Evolutionary conservation across 1,140 invertebrate genomes (phyloP).

Genomic region (Microvelia longipes): DNA sequence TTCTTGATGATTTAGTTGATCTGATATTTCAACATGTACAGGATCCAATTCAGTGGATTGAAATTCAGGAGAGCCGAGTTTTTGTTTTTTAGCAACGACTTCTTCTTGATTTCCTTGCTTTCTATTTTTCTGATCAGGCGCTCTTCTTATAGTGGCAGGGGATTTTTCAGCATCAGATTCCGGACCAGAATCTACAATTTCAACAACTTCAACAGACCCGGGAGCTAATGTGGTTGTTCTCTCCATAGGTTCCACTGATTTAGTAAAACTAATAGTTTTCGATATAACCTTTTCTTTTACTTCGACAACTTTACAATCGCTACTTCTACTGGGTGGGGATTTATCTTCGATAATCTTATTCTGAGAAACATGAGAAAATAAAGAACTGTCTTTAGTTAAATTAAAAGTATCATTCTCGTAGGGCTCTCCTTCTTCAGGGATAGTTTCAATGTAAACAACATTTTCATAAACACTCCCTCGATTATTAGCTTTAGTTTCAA

Average conservation of each 20-base stretch:
- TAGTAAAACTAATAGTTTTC: slow-evolving; percentile 30
- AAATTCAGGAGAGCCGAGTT: slow-evolving; percentile 12
- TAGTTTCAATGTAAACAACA: slow-evolving; percentile 18
- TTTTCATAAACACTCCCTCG: slow-evolving; percentile 22
- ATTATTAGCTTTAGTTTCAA: slow-evolving; percentile 9
- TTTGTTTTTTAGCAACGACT: slow-evolving; percentile 22
- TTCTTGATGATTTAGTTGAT: slow-evolving; percentile 18
- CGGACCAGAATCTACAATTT: slow-evolving; percentile 37
- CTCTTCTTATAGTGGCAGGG: slow-evolving; percentile 20
- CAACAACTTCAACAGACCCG: slow-evolving; percentile 37
- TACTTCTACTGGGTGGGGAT: slow-evolving; percentile 19
- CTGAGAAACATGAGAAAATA: slow-evolving; percentile 51
- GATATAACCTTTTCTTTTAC: slow-evolving; percentile 40
- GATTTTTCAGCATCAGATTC: slow-evolving; percentile 39
- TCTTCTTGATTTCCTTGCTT: slow-evolving; percentile 19
- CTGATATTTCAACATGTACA: slow-evolving; percentile 23
- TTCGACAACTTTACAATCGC: slow-evolving; percentile 36
- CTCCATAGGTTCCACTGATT: slow-evolving; percentile 32
- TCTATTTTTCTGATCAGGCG: slow-evolving; percentile 16
- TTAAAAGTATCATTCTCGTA: slow-evolving; percentile 34
- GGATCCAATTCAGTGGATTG: slow-evolving; percentile 3
- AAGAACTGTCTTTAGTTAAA: slow-evolving; percentile 46
- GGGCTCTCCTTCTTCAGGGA: slow-evolving; percentile 20
- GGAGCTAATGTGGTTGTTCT: slow-evolving; percentile 25
- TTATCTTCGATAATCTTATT: slow-evolving; percentile 31